Base-by-base conservation (phyloP, 2,888 invertebrate species). In the Crocallis elinguaria region DNA sequence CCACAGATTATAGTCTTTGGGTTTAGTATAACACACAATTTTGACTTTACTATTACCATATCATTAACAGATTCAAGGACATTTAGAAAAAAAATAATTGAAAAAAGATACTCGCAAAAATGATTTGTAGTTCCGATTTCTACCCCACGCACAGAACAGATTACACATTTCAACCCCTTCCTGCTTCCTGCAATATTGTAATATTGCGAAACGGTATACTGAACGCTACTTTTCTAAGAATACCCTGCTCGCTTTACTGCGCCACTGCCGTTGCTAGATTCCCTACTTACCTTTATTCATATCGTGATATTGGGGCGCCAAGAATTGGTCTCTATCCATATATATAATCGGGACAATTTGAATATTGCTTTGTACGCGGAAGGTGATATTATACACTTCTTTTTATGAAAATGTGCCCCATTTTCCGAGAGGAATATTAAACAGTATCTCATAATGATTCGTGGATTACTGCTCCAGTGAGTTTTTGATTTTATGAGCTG, bases 261-360 rank as follows among this genome's bases (percentile, higher is more conserved):
- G 33, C 27, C 23, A 33, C 33, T 13, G 30, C 27, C 14, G 9
- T 17, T 17, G 29, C 43, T 43, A 43, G 53, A 48, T 49, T 51
- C 46, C 58, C 63, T 63, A 61, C 63, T 63, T 67, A 72, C 69
- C 71, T 73, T 72, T 69, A 72, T 73, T 73, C 71, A 72, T 72
- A 73, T 69, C 61, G 61, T 61, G 67, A 67, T 72, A 71, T 71
- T 71, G 67, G 67, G 48, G 48, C 44, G 48, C 44, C 32, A 39
- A 51, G 65, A 68, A 68, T 69, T 62, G 64, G 64, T 70, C 67
- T 64, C 64, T 66, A 59, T 70, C 66, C n/a, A n/a, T n/a, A n/a
- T n/a, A n/a, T n/a, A n/a, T n/a, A n/a, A n/a, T 64, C 39, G 62
- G 59, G 52, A 66, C 66, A 62, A 70, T 71, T 72, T 72, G 71